Base-by-base conservation (phyloP, 2,113 vertebrate species). In the Pseudonaja textilis region DNA sequence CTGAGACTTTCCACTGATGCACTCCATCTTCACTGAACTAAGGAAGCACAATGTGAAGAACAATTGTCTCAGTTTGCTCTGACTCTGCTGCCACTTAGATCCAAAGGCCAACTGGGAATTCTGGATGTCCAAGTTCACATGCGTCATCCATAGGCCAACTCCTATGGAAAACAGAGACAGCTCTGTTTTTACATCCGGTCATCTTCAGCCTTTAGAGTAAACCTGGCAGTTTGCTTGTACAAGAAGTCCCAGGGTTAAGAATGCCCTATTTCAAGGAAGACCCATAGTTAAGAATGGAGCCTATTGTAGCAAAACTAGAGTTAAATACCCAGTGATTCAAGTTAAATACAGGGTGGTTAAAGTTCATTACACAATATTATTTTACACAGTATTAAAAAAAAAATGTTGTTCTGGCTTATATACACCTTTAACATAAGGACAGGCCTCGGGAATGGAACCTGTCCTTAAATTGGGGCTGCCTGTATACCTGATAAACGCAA, bases 121-220 rank as follows among this genome's bases (percentile, higher is more conserved):
- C 52, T 55, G 54, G 52, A n/a, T 22, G 16, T n/a, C 18, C 20
- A n/a, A 18, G n/a, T 34, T 39, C 50, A 34, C 3, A 14, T 16
- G 29, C 2, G 3, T 16, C n/a, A 74, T 11, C 88, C n/a, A 42
- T 23, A 23, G 11, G 23, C 55, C 12, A 45, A 56, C 18, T 18
- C 8, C n/a, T 14, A 7, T 34, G 10, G 57, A 59, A 26, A 59
- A 59, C 85, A 52, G 26, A 29, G 55, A 29, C 11, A 3, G 26
- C 26, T 54, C 91, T 64, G 57, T 47, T 92, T 61, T 39, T 29
- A 34, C 87, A 23, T 47, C 3, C 50, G 93, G 95, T 94, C 95
- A 96, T 94, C 95, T 96, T 94, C 39, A 91, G 92, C 90, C 95
- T 97, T 96, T 97, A 94, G 26, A 94, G 96, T 96, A 97, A 97